Base-by-base conservation (phyloP, 2,888 invertebrate species). In the Auanema sp. region DNA sequence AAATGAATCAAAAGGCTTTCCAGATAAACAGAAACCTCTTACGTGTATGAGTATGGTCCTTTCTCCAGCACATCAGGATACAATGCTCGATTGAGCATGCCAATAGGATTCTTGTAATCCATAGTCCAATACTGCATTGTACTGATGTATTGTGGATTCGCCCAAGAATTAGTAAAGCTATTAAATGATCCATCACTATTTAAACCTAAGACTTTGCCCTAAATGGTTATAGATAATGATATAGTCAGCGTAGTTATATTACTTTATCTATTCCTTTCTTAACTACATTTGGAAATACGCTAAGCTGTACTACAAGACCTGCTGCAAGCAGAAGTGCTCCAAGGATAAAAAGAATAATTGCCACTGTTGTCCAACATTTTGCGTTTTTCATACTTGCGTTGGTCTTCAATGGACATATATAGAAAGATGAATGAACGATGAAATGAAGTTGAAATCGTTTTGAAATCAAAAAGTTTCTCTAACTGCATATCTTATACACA, bases 21-120 rank as follows among this genome's bases (percentile, higher is more conserved):
- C 3, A 47, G 3, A 8, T 18, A 18, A 25, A 10, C 5, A n/a
- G 12, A 24, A 6, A 44, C 12, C 25, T 43, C 72, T 69, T 49
- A 78, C 78, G 63, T 70, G 65, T 77, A 78, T 44, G 63, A 63
- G 60, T 78, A 78, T 33, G 78, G 78, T 43, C 78, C 78, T 25
- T 65, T 72, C 54, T 76, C 75, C 16, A 66, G 59, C n/a, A 71
- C 65, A 64, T 76, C 78, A 8, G 78, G 78, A 21, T 70, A 70
- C 0, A 72, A 51, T 4, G 72, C 78, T 44, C 76, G 25, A 52
- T 78, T 75, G 68, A 77, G 66, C 18, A 78, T 70, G 25, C 72
- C 74, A 51, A 70, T 72, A 5, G 70, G 64, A 51, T 78, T 78
- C 23, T 71, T 75, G 57, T 78, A 78, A 60, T 77, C 66, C 56